Conservation (phyloP, 2,113 vertebrate species). For the Physeter macrocephalus region DNA sequence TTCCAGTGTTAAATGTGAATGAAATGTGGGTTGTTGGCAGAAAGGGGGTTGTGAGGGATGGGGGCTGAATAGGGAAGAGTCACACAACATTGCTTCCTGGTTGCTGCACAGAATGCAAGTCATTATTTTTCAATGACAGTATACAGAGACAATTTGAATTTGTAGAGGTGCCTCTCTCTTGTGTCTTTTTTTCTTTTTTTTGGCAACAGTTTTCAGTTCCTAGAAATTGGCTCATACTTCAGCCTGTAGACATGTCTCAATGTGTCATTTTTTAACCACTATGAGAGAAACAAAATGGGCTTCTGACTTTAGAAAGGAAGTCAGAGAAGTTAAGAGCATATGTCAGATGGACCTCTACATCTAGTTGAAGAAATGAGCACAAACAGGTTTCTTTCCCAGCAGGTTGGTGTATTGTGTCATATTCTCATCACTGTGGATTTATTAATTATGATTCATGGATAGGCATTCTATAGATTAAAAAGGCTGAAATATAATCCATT, state of each 20-base stretch:
- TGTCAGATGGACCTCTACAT: background rate
- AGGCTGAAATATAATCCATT: background rate
- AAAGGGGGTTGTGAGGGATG: conserved; percentile 1
- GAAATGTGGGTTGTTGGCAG: conserved; percentile 61
- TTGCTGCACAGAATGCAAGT: conserved; percentile 76
- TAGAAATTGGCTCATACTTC: conserved; percentile 86
- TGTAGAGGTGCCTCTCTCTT: conserved; percentile 62
- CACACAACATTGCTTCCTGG: conserved; percentile 81
- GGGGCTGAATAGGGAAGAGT: conserved; percentile 75
- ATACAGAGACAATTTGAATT: conserved; percentile 77
- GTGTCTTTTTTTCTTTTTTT: conserved; percentile 6
- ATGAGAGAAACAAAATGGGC: conserved; percentile 26
- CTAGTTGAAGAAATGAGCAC: background rate
- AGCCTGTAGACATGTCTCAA: conserved; percentile 77
- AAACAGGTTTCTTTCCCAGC: background rate
- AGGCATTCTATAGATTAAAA: conserved; percentile 32
- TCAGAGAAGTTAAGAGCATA: conserved; percentile 6
- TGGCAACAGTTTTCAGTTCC: conserved; percentile 59
- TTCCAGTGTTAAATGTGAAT: conserved; percentile 71
- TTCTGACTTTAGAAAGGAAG: conserved; percentile 37
- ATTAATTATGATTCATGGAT: conserved; percentile 11
- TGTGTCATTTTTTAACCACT: conserved; percentile 79
- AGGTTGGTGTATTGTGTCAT: background rate
- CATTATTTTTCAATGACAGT: conserved; percentile 81
- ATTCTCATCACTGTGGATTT: background rate